Conservation (phyloP, 2,797 vertebrate species). For the Phoxinus dragarum region DNA sequence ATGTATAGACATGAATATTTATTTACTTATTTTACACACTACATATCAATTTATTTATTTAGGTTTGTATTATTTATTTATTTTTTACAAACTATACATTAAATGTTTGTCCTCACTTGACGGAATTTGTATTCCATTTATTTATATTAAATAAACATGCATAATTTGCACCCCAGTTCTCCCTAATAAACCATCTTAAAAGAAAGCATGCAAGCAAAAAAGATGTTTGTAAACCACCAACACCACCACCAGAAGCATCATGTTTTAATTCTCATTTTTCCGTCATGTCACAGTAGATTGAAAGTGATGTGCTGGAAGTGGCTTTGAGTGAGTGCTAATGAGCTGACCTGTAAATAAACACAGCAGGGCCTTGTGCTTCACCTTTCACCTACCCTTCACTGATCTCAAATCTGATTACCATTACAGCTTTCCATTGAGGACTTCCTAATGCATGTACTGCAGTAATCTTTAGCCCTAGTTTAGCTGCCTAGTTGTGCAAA, state of each 20-base stretch:
- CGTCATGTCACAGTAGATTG: not conserved
- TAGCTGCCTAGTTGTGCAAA: constrained; percentile 48
- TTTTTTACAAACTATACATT: not conserved
- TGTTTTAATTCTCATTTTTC: not conserved
- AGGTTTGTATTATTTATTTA: not conserved
- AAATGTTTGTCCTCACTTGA: not conserved
- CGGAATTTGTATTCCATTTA: not conserved
- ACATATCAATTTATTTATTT: not conserved
- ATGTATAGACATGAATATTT: not conserved
- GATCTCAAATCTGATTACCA: constrained; percentile 63
- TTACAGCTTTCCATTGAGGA: constrained; percentile 58
- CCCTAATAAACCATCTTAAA: not conserved
- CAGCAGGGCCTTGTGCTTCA: constrained; percentile 38
- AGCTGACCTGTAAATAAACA: constrained; percentile 35
- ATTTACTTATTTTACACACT: not conserved
- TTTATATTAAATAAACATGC: not conserved
- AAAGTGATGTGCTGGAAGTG: not conserved
- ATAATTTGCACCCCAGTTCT: not conserved
- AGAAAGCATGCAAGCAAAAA: not conserved
- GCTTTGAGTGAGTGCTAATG: constrained; percentile 10
- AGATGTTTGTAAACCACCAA: not conserved
- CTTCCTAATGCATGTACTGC: constrained; percentile 54
- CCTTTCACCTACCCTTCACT: constrained; percentile 46
- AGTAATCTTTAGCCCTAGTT: constrained; percentile 66
- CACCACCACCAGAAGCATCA: no score